Conservation (phyloP, 1,140 invertebrate species). For the Rhopalosiphum padi region DNA sequence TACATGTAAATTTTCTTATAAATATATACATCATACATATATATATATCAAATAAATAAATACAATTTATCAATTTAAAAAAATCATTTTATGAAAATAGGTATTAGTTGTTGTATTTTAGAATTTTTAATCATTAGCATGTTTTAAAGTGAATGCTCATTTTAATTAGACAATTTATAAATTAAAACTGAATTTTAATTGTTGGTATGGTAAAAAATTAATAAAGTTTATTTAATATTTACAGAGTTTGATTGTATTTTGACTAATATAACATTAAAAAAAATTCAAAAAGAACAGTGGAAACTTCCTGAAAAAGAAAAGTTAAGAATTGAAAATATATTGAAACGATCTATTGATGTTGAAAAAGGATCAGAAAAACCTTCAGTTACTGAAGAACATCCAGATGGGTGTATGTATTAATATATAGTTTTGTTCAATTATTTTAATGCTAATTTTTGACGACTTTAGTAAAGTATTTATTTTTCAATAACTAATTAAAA, state of each 20-base stretch:
- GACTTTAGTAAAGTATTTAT: constrained; percentile 58
- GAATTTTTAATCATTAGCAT: not conserved
- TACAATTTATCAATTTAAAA: not conserved
- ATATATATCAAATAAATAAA: not conserved
- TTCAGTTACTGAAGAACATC: constrained; percentile 80
- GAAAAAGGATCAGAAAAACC: constrained; percentile 75
- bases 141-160: not conserved
- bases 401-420: constrained; percentile 78
- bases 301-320: constrained; percentile 76
- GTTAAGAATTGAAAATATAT: constrained; percentile 80
- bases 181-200: not conserved
- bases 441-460: not conserved
- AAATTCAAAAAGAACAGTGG: constrained; percentile 76
- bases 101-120: too few species aligned
- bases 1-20: not conserved
- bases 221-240: not conserved
- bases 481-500: constrained; percentile 57
- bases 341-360: constrained; percentile 82
- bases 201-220: too few species aligned
- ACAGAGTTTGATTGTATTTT: constrained; percentile 88
- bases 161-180: not conserved
- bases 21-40: not conserved
- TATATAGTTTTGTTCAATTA: not conserved
- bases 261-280: constrained; percentile 81
- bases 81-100: not conserved